phyloP scores from a whole-genome alignment of 2,113 vertebrate species.

The Chaenogobius annularis region DNA sequence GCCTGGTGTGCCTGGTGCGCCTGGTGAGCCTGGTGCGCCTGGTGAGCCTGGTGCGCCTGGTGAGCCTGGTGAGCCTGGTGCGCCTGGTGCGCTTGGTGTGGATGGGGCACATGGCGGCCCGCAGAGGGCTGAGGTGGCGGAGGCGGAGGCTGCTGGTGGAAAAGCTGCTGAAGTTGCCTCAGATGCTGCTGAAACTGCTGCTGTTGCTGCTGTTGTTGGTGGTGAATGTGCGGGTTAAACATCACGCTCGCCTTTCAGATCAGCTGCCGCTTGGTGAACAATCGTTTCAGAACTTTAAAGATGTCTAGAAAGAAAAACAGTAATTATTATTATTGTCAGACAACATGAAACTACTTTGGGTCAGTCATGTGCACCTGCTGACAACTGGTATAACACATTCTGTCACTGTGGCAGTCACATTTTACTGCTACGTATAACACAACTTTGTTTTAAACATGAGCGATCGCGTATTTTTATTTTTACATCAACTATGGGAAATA shows the following conservation, averaged over 20 bases:
- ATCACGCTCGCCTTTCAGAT: conserved; percentile 67
- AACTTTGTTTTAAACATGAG: not conserved
- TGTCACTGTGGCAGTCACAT: not conserved
- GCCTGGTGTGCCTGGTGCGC: conserved; percentile 46
- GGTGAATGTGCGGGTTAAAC: conserved; percentile 88
- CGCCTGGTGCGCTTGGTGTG: conserved; percentile 68
- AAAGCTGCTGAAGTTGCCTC: conserved; percentile 87
- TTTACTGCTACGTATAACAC: not conserved
- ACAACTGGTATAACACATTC: conserved; percentile 56
- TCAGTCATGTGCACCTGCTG: conserved; percentile 21
- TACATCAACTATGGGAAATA: not conserved
- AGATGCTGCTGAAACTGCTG: conserved; percentile 88
- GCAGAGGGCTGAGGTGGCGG: conserved; percentile 74
- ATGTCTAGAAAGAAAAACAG: not conserved
- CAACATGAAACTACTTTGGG: conserved; percentile 12
- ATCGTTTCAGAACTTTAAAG: not conserved
- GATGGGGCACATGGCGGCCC: conserved; percentile 74
- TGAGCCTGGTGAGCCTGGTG: too few relatives aligned
- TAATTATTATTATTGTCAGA: not conserved
- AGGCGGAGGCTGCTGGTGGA: conserved; percentile 75
- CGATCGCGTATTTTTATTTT: not conserved
- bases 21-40: too few relatives aligned
- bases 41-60: too few relatives aligned
- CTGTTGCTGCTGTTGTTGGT: conserved; percentile 78
- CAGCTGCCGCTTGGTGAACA: conserved; percentile 1